phyloP scores from a whole-genome alignment of 2,113 vertebrate species.

The Antechinus stuartii region DNA sequence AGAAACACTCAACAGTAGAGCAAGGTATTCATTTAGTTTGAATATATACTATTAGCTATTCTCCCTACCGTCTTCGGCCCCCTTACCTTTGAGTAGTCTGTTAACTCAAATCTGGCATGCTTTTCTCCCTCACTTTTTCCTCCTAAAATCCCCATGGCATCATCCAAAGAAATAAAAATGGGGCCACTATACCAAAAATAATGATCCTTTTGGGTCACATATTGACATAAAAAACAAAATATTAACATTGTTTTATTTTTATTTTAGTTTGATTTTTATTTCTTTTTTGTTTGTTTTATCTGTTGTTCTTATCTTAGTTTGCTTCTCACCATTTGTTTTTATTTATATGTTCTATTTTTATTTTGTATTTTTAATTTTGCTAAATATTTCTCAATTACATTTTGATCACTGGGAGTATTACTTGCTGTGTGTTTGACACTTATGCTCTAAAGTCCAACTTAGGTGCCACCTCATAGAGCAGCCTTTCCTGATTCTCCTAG shows the following conservation, averaged over 20 bases:
- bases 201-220: neutral
- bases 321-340: no score
- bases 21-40: neutral
- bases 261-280: no score
- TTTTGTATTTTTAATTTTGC: neutral
- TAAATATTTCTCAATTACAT: neutral
- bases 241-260: neutral
- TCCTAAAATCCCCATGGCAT: neutral
- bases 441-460: neutral
- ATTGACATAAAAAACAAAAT: neutral
- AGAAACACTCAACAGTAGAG: neutral
- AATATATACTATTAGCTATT: neutral
- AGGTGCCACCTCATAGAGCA: neutral
- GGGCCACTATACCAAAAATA: neutral
- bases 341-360: neutral
- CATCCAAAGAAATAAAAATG: neutral
- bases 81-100: neutral
- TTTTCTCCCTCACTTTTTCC: neutral
- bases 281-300: neutral
- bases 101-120: neutral
- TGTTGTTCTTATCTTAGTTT: neutral
- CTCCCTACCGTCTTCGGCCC: neutral
- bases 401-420: neutral
- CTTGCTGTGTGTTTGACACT: neutral
- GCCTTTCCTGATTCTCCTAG: neutral